Percentiles rank a stretch among this genome's conserved stretches.
These are phyloP conservation scores for Cancer borealis DNA, from an alignment of 2,888 invertebrate genomes.

Conservation along the genomic window DNA sequence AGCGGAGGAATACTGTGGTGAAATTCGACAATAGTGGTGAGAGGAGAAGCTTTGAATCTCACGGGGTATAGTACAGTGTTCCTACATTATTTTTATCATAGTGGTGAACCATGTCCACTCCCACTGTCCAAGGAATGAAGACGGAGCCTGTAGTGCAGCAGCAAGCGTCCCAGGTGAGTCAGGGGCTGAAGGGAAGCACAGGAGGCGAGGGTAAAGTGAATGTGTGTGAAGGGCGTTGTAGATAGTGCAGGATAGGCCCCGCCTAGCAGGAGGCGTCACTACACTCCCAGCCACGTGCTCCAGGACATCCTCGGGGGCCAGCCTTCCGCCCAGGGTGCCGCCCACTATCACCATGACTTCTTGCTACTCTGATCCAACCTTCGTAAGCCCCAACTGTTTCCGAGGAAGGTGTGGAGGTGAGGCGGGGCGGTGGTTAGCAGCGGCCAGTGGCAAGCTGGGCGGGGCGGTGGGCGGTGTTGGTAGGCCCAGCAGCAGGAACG, in stretches of 20 bases:
- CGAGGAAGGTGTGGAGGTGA: background rate
- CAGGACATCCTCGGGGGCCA: slow-evolving; percentile 66
- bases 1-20: slow-evolving; percentile 71
- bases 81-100: slow-evolving; percentile 25
- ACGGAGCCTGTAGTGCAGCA: slow-evolving; percentile 65
- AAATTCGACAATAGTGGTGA: slow-evolving; percentile 60
- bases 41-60: slow-evolving; percentile 70
- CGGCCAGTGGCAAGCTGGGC: slow-evolving; percentile 60
- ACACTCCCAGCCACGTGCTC: slow-evolving; percentile 70
- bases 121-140: slow-evolving; percentile 63
- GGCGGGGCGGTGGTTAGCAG: slow-evolving; percentile 31
- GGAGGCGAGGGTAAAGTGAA: slow-evolving; percentile 38
- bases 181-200: background rate
- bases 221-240: slow-evolving; percentile 51
- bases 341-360: slow-evolving; percentile 56
- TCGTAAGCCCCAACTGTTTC: background rate
- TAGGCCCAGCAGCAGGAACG: slow-evolving; percentile 56
- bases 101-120: slow-evolving; percentile 50
- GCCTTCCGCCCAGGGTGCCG: slow-evolving; percentile 69
- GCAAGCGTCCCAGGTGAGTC: slow-evolving; percentile 63
- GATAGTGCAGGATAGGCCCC: slow-evolving; percentile 67
- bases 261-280: slow-evolving; percentile 75
- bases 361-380: background rate
- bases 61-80: slow-evolving; percentile 51
- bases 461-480: slow-evolving; percentile 67